A percentile compares a stretch with the other conserved stretches of the same genome.
Evolutionary conservation across 2,888 invertebrate species (phyloP).

Genomic region (Callimorpha dominula): DNA sequence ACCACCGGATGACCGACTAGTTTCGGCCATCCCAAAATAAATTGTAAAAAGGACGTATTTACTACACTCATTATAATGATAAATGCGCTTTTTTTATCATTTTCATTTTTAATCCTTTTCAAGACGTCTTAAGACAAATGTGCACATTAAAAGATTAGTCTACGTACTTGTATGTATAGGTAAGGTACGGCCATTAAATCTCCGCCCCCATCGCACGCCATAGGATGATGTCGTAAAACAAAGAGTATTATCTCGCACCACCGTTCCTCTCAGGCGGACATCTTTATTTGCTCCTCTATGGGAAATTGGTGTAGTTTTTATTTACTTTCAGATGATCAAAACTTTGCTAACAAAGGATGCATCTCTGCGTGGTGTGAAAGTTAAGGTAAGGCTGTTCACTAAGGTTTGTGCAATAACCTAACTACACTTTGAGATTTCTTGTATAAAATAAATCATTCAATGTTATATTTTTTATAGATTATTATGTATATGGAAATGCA

Average conservation of each 20-base stretch:
- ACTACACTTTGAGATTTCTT: too few species aligned
- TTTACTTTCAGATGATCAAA: slow-evolving; percentile 24
- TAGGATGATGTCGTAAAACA: slow-evolving; percentile 59
- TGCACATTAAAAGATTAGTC: slow-evolving; percentile 19
- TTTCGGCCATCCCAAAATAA: neutral
- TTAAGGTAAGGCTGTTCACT: neutral
- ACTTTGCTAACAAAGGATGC: slow-evolving; percentile 15
- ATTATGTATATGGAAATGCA: too few species aligned
- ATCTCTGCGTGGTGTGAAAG: neutral
- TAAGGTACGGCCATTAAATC: slow-evolving; percentile 52
- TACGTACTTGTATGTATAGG: slow-evolving; percentile 3
- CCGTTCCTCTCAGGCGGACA: slow-evolving; percentile 37
- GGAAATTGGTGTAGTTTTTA: slow-evolving; percentile 22
- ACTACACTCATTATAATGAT: neutral
- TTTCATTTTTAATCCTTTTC: neutral
- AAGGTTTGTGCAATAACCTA: neutral
- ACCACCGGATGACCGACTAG: neutral
- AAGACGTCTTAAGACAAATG: slow-evolving; percentile 20
- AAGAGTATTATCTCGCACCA: slow-evolving; percentile 52
- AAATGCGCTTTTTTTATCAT: neutral
- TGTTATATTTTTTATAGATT: too few species aligned
- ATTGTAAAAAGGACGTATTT: neutral
- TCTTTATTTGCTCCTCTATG: slow-evolving; percentile 31
- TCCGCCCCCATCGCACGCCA: slow-evolving; percentile 43
- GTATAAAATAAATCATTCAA: too few species aligned